Evolutionary conservation across 2,797 vertebrate species (phyloP), one percentile per base, ranked within the genome.

Genomic region (Mycteria americana): DNA sequence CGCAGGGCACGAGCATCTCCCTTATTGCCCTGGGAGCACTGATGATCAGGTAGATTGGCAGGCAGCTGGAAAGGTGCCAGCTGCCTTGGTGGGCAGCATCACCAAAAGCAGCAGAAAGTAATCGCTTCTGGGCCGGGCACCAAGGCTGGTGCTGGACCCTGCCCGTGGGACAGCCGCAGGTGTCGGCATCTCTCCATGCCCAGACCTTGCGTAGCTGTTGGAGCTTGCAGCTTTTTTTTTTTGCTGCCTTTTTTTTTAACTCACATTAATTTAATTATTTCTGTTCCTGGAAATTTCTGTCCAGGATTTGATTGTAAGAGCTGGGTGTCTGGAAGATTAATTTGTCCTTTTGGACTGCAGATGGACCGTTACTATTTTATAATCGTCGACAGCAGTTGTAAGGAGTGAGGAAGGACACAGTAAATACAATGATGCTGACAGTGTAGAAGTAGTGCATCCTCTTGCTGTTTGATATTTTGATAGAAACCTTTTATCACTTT

Each of bases 401-500:
- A 95, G 92, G 85, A 89, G 92, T 5, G 56, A 82, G 93, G 87
- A 85, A 96, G 87, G 86, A 62, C 90, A 82, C 92, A 89, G 92
- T 96, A 96, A 97, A 96, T 87, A 87, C 54, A 78, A 67, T 30
- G n/a, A 35, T 96, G 97, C 92, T 96, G 90, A 93, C 79, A 51
- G 80, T 75, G 84, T 95, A 84, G 73, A 95, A 93, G 76, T n/a
- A 96, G 79, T 87, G 82, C 79, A 91, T 93, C 92, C 82, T 97
- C 91, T 92, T 56, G 84, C 82, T 95, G 16, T 91, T 96, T 91
- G 56, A 63, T 91, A 86, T 95, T 97, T 96, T 92, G 94, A 96
- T 73, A 94, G 91, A 95, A 97, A 59, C 84, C 77, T 96, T 94
- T 97, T 97, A 95, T 96, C 65, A 79, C 93, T 96, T 95, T 93